Base-by-base conservation (phyloP, 1,140 invertebrate genomes). In the Laupala kohalensis region DNA sequence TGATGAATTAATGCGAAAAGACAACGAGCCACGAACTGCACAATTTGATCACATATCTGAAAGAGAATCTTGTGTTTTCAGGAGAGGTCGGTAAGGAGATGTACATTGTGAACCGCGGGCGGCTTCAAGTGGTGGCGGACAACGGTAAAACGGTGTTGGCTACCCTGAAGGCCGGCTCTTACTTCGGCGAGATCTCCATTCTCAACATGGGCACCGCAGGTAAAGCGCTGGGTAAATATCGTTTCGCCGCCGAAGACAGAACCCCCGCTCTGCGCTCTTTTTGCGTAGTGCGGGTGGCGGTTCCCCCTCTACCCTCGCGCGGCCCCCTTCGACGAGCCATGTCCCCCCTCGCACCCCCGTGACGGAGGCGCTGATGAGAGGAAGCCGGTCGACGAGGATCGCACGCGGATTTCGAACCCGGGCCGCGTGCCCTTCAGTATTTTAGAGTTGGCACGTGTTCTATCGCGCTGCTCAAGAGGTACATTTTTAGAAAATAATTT, bases 131-230 rank as follows among this genome's bases (percentile, higher is more conserved):
- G 74, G 96, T 99, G 30, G 94, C 94, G 23, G 95, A 97, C 84
- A 96, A 98, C 83, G 96, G 96, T 67, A 94, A 95, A 82, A 96
- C 95, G 26, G 96, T 98, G 64, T 86, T 99, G 79, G 96, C 96
- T 74, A 98, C 95, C 72, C 86, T 99, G 74, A 94, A 95, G 82
- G 94, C 95, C 75, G 96, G 96, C 81, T 97, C 94, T 81, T 99
- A 99, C 88, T 99, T 99, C 85, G 97, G 97, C 76, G 97, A 99
- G 88, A 98, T 99, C 85, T 96, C 94, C 85, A 98, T 99, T 84
- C 89, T 99, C 81, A 99, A 99, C 87, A 99, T 99, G 95, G 96
- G 96, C 82, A 97, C 95, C 79, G 95, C 95, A 89, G 96, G 93
- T 95, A 92, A 93, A 75, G 67, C 37, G 27, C 72, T 73, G 25